Evolutionary conservation across 1,140 invertebrate species (phyloP).

Genomic region (Mycetomoellerius zeteki): DNA sequence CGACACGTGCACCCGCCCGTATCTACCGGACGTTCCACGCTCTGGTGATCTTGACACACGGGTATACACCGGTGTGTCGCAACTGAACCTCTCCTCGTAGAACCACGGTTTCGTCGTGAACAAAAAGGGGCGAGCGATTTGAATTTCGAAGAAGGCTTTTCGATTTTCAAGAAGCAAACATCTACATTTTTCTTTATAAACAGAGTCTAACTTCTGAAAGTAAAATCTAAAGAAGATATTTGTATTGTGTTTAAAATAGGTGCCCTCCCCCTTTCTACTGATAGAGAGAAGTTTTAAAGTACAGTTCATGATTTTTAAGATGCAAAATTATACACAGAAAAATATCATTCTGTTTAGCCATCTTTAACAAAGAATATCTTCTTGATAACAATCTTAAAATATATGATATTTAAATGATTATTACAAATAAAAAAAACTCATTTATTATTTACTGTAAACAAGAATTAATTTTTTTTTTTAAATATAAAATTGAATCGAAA

Average conservation of each 20-base stretch:
- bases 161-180: not conserved
- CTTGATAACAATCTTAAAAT: no score
- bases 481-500: no score
- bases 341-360: no score
- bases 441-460: no score
- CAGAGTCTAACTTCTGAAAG: no score
- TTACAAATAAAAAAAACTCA: no score
- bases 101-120: not conserved
- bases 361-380: no score
- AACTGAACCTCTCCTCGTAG: conserved; percentile 23
- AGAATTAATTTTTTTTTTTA: no score
- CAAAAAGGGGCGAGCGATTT: not conserved
- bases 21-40: conserved; percentile 71
- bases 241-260: not conserved
- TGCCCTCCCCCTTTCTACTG: not conserved
- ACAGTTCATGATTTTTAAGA: not conserved
- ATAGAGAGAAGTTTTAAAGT: not conserved
- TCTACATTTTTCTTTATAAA: not conserved
- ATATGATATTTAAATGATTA: no score
- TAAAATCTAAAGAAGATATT: not conserved
- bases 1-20: conserved; percentile 72
- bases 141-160: not conserved
- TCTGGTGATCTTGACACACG: conserved; percentile 73
- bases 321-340: not conserved
- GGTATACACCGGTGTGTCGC: conserved; percentile 37